Percentiles rank a stretch among this genome's conserved stretches.
Evolutionary conservation across 2,797 vertebrate species (phyloP).

Genomic region (Uromys caudimaculatus): DNA sequence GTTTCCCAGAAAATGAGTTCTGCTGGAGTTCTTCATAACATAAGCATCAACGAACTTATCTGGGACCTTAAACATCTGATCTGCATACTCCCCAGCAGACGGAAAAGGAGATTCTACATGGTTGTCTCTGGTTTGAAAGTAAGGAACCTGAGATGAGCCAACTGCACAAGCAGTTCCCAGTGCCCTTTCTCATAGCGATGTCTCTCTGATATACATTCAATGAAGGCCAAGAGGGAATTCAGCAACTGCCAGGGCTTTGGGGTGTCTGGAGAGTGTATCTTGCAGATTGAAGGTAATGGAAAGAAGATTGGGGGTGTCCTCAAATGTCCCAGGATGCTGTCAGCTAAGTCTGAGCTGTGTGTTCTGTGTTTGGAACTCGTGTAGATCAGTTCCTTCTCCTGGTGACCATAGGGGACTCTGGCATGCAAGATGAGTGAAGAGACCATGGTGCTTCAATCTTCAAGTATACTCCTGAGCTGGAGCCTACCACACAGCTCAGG

Average conservation of each 20-base stretch:
- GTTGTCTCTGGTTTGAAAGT: conserved; percentile 39
- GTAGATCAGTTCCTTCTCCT: neutral
- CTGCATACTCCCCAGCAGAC: conserved; percentile 59
- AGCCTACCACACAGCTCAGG: conserved; percentile 62
- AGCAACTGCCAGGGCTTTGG: neutral
- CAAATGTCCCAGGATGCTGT: neutral
- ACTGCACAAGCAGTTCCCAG: neutral
- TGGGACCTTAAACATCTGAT: conserved; percentile 47
- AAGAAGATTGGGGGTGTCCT: neutral
- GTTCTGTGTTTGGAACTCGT: neutral
- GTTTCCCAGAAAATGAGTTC: conserved; percentile 62
- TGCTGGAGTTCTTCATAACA: conserved; percentile 61
- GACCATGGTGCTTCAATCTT: conserved; percentile 43
- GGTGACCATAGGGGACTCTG: neutral
- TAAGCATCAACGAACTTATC: conserved; percentile 59
- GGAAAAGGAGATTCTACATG: neutral
- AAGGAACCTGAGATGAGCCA: neutral
- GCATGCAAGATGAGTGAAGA: neutral
- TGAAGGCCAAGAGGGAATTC: neutral
- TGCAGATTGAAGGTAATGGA: neutral
- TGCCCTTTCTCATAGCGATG: neutral
- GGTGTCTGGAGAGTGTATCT: neutral
- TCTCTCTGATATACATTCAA: neutral
- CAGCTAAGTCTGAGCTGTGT: conserved; percentile 51
- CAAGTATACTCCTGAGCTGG: conserved; percentile 6